phyloP scores from a whole-genome alignment of 2,888 invertebrate genomes.

The Craniophora ligustri region DNA sequence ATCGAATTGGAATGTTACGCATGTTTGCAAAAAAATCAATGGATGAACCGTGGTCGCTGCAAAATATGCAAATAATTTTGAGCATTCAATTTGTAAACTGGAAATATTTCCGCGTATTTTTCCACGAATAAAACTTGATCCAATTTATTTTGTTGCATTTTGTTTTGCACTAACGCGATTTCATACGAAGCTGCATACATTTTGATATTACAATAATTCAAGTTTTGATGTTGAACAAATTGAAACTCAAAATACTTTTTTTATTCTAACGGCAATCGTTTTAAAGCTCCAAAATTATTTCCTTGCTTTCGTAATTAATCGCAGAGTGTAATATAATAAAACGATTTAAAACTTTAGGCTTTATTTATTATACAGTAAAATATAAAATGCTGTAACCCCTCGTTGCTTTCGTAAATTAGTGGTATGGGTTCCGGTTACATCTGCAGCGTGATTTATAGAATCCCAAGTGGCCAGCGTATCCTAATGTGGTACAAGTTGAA shows the following conservation, averaged over 20 bases:
- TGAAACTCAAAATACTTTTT: too few relatives aligned
- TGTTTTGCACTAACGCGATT: neutral
- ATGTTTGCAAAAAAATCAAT: neutral
- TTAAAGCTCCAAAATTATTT: too few relatives aligned
- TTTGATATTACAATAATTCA: too few relatives aligned
- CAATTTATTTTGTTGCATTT: neutral
- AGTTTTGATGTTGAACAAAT: too few relatives aligned
- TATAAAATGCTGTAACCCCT: constrained; percentile 2
- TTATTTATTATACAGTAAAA: neutral
- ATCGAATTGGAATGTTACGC: neutral
- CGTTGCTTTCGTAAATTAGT: constrained; percentile 51
- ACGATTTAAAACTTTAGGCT: neutral
- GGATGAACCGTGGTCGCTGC: neutral
- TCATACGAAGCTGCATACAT: too few relatives aligned
- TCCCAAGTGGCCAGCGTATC: constrained; percentile 19
- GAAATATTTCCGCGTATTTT: neutral
- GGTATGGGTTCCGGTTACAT: constrained; percentile 55
- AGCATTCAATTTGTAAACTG: neutral
- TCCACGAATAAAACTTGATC: neutral
- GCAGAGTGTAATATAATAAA: neutral
- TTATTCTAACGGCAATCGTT: neutral
- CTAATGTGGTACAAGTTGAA: constrained; percentile 39
- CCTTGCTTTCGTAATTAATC: too few relatives aligned
- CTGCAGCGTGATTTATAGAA: constrained; percentile 55
- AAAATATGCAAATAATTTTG: neutral